Evolutionary conservation across 2,888 invertebrate species (phyloP).

Genomic region (Drosophila aldrichi): DNA sequence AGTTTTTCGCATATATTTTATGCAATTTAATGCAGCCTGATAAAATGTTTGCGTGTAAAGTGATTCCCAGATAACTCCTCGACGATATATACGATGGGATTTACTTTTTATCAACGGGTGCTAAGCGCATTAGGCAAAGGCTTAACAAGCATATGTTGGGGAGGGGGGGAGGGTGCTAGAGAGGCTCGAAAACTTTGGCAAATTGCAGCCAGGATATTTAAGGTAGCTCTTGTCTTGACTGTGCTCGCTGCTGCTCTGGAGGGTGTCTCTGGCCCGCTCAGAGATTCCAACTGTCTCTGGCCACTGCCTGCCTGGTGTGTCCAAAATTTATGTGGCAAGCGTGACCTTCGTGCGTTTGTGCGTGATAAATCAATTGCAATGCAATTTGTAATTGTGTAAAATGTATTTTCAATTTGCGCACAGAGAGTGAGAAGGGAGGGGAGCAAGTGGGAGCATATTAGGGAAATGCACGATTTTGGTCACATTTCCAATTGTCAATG

Average conservation of each 20-base stretch:
- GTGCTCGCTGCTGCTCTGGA: background rate
- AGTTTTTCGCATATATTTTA: constrained; percentile 59
- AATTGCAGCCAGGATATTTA: constrained; percentile 51
- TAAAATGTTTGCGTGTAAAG: constrained; percentile 47
- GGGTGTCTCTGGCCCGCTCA: background rate
- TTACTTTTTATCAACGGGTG: constrained; percentile 47
- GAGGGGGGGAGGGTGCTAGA: background rate
- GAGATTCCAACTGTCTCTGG: background rate
- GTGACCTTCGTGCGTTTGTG: constrained; percentile 75
- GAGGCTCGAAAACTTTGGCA: constrained; percentile 51
- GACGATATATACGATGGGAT: background rate
- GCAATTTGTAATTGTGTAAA: constrained; percentile 80
- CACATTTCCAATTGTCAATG: constrained; percentile 81
- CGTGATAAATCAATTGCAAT: constrained; percentile 79
- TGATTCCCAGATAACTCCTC: background rate
- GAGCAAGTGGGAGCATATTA: constrained; percentile 10
- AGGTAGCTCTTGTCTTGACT: constrained; percentile 19
- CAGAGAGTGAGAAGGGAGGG: background rate
- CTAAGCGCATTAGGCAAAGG: constrained; percentile 65
- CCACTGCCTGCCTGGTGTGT: constrained; percentile 44
- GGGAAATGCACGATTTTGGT: constrained; percentile 77
- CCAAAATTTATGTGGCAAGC: constrained; percentile 75
- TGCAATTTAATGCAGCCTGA: constrained; percentile 70
- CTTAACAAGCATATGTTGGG: constrained; percentile 51
- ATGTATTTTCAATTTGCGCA: constrained; percentile 75